Percentiles rank a stretch among this genome's conserved stretches.
Conservation (phyloP, 2,113 vertebrate species). For the Malurus cyaneus region DNA sequence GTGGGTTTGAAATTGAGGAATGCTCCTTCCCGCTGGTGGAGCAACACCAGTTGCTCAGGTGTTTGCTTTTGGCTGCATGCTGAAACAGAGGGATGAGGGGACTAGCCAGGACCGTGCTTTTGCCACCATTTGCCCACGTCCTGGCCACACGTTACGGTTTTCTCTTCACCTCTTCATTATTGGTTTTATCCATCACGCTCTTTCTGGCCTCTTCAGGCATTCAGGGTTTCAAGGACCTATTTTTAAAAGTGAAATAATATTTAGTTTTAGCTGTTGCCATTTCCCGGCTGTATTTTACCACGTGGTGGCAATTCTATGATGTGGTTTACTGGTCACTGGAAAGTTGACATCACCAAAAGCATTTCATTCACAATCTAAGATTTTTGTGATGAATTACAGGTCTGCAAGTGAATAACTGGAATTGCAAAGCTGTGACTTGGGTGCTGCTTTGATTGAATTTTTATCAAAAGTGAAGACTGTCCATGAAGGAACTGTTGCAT, state of each 20-base stretch:
- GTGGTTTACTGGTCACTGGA: constrained; percentile 70
- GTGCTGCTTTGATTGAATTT: neutral
- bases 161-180: neutral
- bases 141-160: neutral
- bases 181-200: neutral
- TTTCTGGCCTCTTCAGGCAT: neutral
- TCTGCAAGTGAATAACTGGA: constrained; percentile 12
- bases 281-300: constrained; percentile 55
- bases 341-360: constrained; percentile 62
- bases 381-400: constrained; percentile 41
- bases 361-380: constrained; percentile 66
- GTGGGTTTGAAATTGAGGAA: neutral
- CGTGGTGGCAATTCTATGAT: constrained; percentile 58
- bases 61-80: neutral
- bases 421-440: neutral
- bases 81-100: neutral
- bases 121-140: neutral
- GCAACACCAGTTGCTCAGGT: neutral
- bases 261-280: constrained; percentile 40
- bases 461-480: neutral
- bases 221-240: constrained; percentile 7
- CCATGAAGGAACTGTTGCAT: neutral
- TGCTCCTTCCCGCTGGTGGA: neutral
- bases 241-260: constrained; percentile 50
- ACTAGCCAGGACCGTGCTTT: neutral